These are phyloP conservation scores for Manacus vitellinus DNA, from an alignment of 2,113 vertebrate genomes.

Conservation along the genomic window DNA sequence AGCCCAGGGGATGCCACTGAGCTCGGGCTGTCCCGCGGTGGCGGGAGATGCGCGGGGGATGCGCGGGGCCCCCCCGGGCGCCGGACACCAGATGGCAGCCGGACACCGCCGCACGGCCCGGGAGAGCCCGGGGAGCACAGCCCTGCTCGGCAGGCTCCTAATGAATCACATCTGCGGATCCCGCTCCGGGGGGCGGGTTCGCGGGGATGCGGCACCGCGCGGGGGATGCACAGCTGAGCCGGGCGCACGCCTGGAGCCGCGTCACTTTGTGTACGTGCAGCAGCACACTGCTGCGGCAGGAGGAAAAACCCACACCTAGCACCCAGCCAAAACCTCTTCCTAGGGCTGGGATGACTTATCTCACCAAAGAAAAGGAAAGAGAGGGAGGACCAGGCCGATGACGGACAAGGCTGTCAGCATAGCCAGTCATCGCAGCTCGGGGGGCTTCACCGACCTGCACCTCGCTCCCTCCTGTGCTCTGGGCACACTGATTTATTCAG, in stretches of 20 bases:
- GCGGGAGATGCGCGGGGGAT: not conserved
- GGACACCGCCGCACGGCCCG: not conserved
- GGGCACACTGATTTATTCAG: not conserved
- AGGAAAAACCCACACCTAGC: not conserved
- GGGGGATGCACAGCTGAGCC: not conserved
- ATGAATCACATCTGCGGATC: not conserved
- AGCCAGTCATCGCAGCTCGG: accelerated
- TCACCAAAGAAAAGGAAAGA: not conserved
- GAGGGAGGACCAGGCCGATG: accelerated
- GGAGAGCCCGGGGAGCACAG: not conserved
- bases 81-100: constrained; percentile 52
- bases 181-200: not conserved
- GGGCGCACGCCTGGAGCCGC: not conserved
- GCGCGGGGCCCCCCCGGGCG: not conserved
- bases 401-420: accelerated
- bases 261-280: constrained; percentile 4
- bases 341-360: too few species aligned
- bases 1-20: not conserved
- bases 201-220: not conserved
- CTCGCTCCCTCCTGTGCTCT: not conserved
- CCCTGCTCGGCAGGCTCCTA: not conserved
- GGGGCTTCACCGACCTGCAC: not conserved
- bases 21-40: not conserved
- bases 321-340: not conserved
- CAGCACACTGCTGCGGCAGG: not conserved